A percentile compares a stretch with the other conserved stretches of the same genome.
phyloP scores from a whole-genome alignment of 2,888 invertebrate species.

The Anoncus sp. region DNA sequence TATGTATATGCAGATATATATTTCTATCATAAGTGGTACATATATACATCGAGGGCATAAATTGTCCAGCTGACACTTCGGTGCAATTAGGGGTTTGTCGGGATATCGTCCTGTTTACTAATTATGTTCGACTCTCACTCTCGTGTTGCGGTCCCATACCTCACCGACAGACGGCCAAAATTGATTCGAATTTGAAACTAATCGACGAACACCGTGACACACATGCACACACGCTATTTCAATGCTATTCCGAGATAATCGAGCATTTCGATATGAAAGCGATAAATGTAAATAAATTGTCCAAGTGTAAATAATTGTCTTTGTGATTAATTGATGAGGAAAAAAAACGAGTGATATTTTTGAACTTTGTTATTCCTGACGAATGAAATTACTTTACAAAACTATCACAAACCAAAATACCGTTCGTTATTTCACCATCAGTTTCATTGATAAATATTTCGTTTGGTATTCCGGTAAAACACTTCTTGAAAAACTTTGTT shows the following conservation, averaged over 20 bases:
- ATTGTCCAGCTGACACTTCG: conserved; percentile 77
- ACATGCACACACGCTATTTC: background rate
- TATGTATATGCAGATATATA: conserved; percentile 6
- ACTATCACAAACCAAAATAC: too few relatives aligned
- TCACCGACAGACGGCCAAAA: conserved; percentile 72
- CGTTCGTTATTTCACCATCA: too few relatives aligned
- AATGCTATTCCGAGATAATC: too few relatives aligned
- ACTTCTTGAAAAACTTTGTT: conserved; percentile 4
- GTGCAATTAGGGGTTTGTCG: conserved; percentile 80
- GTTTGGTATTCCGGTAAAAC: too few relatives aligned
- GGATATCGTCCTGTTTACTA: conserved; percentile 78
- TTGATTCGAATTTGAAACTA: conserved; percentile 81
- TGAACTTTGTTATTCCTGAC: too few relatives aligned
- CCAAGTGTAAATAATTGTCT: too few relatives aligned
- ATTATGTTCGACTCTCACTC: conserved; percentile 75
- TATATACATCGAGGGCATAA: conserved; percentile 72
- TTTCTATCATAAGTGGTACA: conserved; percentile 12
- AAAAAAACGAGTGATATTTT: too few relatives aligned
- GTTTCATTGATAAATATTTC: too few relatives aligned
- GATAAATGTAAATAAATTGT: too few relatives aligned
- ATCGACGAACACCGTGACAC: conserved; percentile 66
- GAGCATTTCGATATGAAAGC: too few relatives aligned
- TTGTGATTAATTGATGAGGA: too few relatives aligned
- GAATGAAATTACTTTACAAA: too few relatives aligned
- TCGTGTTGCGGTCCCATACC: conserved; percentile 64